A percentile compares a stretch with the other conserved stretches of the same genome.
Evolutionary conservation across 2,888 invertebrate species (phyloP).

Genomic region (Plagiodera versicolora): DNA sequence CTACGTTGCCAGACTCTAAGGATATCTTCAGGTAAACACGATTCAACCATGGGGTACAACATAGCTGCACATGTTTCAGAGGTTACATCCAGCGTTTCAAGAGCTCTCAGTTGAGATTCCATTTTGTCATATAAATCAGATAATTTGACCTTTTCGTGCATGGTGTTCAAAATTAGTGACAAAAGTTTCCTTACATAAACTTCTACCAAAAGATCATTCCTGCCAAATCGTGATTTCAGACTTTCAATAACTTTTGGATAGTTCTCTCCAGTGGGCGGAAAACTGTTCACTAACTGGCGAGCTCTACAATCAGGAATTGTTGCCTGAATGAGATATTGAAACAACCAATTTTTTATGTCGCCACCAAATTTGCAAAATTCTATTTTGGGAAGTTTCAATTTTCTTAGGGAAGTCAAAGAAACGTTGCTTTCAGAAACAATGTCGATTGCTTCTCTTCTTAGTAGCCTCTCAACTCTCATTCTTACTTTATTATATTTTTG

Average conservation of each 20-base stretch:
- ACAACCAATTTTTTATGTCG: conserved; percentile 2
- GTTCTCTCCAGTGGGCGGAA: conserved; percentile 28
- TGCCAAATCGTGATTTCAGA: conserved; percentile 37
- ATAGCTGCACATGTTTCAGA: conserved; percentile 39
- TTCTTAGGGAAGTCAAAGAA: neutral
- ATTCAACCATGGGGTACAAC: conserved; percentile 43
- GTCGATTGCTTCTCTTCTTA: neutral
- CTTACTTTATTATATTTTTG: neutral
- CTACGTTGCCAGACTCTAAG: conserved; percentile 35
- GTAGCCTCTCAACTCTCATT: neutral
- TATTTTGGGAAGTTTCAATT: conserved; percentile 4
- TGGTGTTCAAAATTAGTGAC: conserved; percentile 37
- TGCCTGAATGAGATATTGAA: neutral
- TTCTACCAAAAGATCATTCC: conserved; percentile 40
- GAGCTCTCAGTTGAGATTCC: conserved; percentile 32
- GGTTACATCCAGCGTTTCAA: neutral
- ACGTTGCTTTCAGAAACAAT: too few species aligned
- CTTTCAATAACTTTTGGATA: conserved; percentile 31
- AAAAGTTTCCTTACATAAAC: conserved; percentile 42
- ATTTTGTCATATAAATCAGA: conserved; percentile 37
- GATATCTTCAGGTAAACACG: conserved; percentile 38
- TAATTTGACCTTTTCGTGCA: conserved; percentile 13
- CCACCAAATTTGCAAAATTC: conserved; percentile 11
- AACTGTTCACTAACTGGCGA: conserved; percentile 29
- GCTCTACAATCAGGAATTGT: conserved; percentile 1